Base-by-base conservation (phyloP, 2,113 vertebrate species). In the Regulus satrapa region DNA sequence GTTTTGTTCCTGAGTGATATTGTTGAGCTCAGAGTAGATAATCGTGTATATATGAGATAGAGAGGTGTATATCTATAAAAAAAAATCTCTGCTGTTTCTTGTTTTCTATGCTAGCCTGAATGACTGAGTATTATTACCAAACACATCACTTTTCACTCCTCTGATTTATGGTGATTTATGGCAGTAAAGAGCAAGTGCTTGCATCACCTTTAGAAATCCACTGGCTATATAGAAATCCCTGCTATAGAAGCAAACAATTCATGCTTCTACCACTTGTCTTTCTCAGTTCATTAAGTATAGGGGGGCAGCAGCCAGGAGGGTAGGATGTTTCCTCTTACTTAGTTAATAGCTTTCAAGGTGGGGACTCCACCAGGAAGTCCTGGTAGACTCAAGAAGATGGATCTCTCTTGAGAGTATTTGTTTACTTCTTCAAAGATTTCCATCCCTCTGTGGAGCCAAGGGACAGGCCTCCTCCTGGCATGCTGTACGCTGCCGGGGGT, bases 401-500 rank as follows among this genome's bases (percentile, higher is more conserved):
- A 51, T 85, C 7, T 43, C 56, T 75, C 62, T 56, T 26, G 8
- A 82, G n/a, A 1, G 0, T 79, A 36, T 59, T 74, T 82, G 40
- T 64, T 88, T 49, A 28, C 20, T 34, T 86, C 54, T 59, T 85
- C 62, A 38, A 10, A 58, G 78, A 13, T n/a, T 62, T 67, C 13
- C 18, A 18, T 14, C 24, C n/a, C 18, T 16, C 56, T 49, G 14
- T 32, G 40, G 63, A 56, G 45, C 32, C 41, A 51, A 46, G 34
- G 43, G 46, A 73, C 56, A 24, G 29, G 72, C 19, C 59, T 86
- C 36, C 18, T 40, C 68, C 69, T 18, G 23, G 32, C 1, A 0
- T 0, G 1, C 14, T 10, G 38, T 45, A 45, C 0, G 0, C 28
- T 21, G 26, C 16, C 16, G 51, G 78, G 46, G 14, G 21, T 59